Evolutionary conservation across 2,797 vertebrate species (phyloP), one percentile per base, ranked within the genome.

Genomic region (Luscinia megarhynchos): DNA sequence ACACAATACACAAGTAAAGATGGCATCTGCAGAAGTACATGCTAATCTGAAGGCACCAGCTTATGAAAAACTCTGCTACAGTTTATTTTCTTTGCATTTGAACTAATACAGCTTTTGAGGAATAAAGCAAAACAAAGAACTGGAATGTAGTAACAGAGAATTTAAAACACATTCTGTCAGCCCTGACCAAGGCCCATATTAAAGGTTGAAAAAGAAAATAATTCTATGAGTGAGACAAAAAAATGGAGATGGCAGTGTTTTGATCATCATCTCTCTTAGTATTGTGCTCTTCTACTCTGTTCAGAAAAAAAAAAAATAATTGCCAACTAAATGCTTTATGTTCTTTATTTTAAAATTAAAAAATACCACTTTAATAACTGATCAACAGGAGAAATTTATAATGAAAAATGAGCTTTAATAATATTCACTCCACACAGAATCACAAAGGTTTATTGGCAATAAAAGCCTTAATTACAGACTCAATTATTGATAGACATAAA

Each of bases 381-480:
- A 93, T 87, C 55, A 91, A 72, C 57, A 75, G 38, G 14, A 92
- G 17, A 41, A 87, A 87, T 77, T 87, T 46, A 48, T 62, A 73
- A 89, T 30, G 41, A 80, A 89, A 92, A 85, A 84, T 46, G 10
- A 24, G 30, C 34, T 89, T 87, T 80, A 84, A 89, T 89, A 89
- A 77, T 63, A 93, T 62, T 78, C 78, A 83, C 64, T 79, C 50
- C 68, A 68, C 30, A 80, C 5, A 85, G 77, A 89, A 54, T 55
- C 58, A 91, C 66, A 66, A n/a, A 13, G 9, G n/a, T 85, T 94
- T 94, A 90, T 74, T 80, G 58, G 68, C 72, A 95, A 93, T 95
- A 95, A 92, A 87, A 92, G 24, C 69, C 54, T 93, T 93, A 96
- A 95, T 94, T 92, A 95, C 90, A 89, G 82, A 67, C 80, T 93